Conservation (phyloP, 2,113 vertebrate genomes). For the Columbina picui region DNA sequence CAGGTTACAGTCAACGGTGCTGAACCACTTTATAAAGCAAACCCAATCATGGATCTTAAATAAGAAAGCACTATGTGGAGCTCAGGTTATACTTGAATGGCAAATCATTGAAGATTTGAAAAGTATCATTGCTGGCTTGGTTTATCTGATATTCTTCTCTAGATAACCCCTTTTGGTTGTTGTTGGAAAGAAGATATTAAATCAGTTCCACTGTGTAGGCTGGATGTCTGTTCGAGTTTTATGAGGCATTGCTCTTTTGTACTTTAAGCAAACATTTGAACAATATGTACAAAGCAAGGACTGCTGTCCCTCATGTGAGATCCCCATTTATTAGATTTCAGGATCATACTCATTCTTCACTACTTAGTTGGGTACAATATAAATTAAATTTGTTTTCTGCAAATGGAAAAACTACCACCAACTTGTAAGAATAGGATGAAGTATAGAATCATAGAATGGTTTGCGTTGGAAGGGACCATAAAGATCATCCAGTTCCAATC, state of each 20-base stretch:
- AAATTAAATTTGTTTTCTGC: not conserved
- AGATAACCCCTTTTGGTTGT: not conserved
- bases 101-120: not conserved
- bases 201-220: not conserved
- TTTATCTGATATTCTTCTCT: not conserved
- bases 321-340: not conserved
- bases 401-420: not conserved
- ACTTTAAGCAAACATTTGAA: not conserved
- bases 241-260: not conserved
- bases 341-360: not conserved
- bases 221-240: not conserved
- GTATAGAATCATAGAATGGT: not conserved
- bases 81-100: not conserved
- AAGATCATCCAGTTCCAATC: too few species aligned
- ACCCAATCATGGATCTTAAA: not conserved
- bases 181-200: not conserved
- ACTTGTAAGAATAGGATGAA: not conserved
- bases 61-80: not conserved
- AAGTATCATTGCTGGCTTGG: not conserved
- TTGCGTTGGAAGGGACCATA: too few species aligned
- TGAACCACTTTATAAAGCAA: not conserved
- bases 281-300: not conserved
- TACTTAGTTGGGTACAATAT: not conserved
- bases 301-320: not conserved
- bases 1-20: not conserved